These are phyloP conservation scores for Rattus rattus DNA, from an alignment of 2,113 vertebrate species.

Conservation along the genomic window DNA sequence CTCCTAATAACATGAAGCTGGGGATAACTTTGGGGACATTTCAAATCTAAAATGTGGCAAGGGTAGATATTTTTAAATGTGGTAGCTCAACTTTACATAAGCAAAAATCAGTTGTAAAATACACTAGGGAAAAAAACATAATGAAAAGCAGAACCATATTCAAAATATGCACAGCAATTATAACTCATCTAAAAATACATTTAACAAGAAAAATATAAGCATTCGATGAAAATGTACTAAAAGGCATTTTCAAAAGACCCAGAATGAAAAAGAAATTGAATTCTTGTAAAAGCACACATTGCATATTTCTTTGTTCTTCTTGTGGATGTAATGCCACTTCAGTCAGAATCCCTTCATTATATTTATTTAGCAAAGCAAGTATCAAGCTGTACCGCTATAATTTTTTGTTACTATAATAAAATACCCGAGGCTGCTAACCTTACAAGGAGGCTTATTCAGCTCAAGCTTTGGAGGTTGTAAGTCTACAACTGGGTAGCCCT, in stretches of 20 bases:
- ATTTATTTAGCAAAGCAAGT: slow-evolving; percentile 29
- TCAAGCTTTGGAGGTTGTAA: neutral
- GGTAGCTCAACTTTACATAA: slow-evolving; percentile 54
- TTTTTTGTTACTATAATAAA: neutral
- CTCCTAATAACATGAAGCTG: neutral
- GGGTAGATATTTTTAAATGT: slow-evolving; percentile 65
- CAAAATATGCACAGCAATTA: slow-evolving; percentile 68
- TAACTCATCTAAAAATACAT: slow-evolving; percentile 71
- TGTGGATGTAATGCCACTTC: neutral
- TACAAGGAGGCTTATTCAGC: neutral
- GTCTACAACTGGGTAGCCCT: neutral
- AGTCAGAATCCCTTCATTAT: slow-evolving; percentile 10
- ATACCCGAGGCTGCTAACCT: neutral
- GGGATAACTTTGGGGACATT: neutral
- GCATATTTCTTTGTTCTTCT: slow-evolving; percentile 42
- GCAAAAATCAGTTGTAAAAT: slow-evolving; percentile 66
- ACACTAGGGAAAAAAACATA: slow-evolving; percentile 41
- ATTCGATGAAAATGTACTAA: slow-evolving; percentile 58
- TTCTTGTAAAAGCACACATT: slow-evolving; percentile 36
- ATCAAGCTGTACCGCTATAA: neutral
- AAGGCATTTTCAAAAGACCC: slow-evolving; percentile 42
- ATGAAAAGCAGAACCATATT: slow-evolving; percentile 48
- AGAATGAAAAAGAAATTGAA: neutral
- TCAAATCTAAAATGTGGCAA: neutral
- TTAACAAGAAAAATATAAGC: slow-evolving; percentile 56